A percentile compares a stretch with the other conserved stretches of the same genome.
phyloP scores from a whole-genome alignment of 2,888 invertebrate genomes.

The Hemaris fuciformis region DNA sequence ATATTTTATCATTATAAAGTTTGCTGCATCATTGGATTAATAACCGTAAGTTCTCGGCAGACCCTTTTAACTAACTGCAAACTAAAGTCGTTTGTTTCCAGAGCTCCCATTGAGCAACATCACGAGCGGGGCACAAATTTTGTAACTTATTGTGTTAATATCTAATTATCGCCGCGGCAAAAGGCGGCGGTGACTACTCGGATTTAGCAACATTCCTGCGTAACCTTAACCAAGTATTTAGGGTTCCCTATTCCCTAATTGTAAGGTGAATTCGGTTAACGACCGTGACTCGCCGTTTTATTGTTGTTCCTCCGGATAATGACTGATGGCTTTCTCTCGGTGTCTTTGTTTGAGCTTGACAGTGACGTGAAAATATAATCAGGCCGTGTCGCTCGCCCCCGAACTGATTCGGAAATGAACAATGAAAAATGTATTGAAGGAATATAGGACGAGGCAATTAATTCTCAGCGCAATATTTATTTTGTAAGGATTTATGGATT shows the following conservation, averaged over 20 bases:
- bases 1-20: neutral
- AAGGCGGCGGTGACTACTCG: conserved; percentile 46
- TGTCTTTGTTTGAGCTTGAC: conserved; percentile 74
- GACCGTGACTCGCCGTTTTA: conserved; percentile 71
- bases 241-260: conserved; percentile 47
- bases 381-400: conserved; percentile 35
- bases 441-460: conserved; percentile 45
- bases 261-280: conserved; percentile 69
- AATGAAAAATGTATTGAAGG: conserved; percentile 57
- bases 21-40: conserved; percentile 3
- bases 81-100: conserved; percentile 14
- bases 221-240: conserved; percentile 51
- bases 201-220: conserved; percentile 54
- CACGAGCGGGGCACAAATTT: conserved; percentile 31
- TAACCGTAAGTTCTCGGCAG: neutral
- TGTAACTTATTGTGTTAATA: conserved; percentile 43
- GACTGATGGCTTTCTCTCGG: conserved; percentile 73
- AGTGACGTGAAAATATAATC: conserved; percentile 76
- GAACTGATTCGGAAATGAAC: conserved; percentile 46
- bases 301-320: conserved; percentile 76
- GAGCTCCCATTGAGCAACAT: conserved; percentile 14
- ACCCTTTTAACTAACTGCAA: conserved; percentile 4
- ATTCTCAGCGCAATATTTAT: conserved; percentile 25
- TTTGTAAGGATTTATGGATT: conserved; percentile 8
- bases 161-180: conserved; percentile 45